These are phyloP conservation scores for Acanthis flammea DNA, from an alignment of 2,797 vertebrate genomes.

Conservation along the genomic window DNA sequence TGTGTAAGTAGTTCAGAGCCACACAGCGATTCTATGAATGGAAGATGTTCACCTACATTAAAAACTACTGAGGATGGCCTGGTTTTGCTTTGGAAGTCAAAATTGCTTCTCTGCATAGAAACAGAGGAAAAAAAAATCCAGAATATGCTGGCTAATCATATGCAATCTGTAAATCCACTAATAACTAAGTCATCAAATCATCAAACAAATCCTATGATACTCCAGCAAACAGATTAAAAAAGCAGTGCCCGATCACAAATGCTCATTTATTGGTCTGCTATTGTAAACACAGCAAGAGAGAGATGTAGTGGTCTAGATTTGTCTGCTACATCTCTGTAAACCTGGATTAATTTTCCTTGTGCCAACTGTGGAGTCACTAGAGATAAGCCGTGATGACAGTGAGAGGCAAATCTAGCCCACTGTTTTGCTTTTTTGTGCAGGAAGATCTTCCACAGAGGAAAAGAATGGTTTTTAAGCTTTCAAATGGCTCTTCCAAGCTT, in stretches of 20 bases:
- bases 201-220: constrained; percentile 19
- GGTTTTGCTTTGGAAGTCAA: neutral
- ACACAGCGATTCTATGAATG: neutral
- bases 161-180: neutral
- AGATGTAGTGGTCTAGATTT: neutral
- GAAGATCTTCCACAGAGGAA: neutral
- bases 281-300: neutral
- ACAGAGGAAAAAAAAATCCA: neutral
- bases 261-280: neutral
- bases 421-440: neutral
- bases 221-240: constrained; percentile 38
- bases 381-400: neutral
- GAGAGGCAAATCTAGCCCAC: neutral
- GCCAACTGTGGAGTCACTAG: neutral
- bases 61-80: neutral
- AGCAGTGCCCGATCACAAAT: neutral
- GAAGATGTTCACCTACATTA: neutral
- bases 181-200: constrained; percentile 16
- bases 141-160: neutral
- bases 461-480: neutral
- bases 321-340: neutral
- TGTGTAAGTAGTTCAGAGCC: neutral
- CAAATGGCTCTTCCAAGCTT: neutral
- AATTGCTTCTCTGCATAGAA: neutral
- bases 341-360: constrained; percentile 23